Evolutionary conservation across 2,797 vertebrate species (phyloP).

Genomic region (Pseudopleuronectes americanus): DNA sequence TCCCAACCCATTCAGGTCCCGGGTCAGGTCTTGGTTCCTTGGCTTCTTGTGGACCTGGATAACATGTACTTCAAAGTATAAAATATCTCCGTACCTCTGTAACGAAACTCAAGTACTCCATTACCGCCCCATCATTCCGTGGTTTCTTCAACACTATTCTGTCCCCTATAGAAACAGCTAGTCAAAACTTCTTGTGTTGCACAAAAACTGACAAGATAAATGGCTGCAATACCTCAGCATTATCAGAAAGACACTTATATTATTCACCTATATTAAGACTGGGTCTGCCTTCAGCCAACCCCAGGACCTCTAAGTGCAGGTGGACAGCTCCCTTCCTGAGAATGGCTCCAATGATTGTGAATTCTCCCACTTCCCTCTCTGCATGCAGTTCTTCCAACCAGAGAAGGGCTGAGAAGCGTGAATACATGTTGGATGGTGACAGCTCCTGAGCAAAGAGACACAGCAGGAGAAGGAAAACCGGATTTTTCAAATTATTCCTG

Average conservation of each 20-base stretch:
- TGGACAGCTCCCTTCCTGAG: constrained; percentile 84
- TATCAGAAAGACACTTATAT: neutral
- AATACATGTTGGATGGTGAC: constrained; percentile 82
- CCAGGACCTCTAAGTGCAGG: constrained; percentile 89
- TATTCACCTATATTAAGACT: constrained; percentile 85
- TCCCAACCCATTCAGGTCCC: too few relatives aligned
- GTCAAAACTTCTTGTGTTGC: neutral
- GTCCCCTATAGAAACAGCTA: constrained; percentile 84
- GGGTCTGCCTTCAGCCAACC: constrained; percentile 89
- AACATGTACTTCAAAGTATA: neutral
- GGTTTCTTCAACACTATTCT: constrained; percentile 88
- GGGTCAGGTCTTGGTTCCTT: too few relatives aligned
- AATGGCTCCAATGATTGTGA: constrained; percentile 84
- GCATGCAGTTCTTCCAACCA: constrained; percentile 94
- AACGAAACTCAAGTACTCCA: constrained; percentile 86
- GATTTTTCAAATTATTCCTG: constrained; percentile 2
- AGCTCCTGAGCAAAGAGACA: constrained; percentile 77
- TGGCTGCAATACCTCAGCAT: neutral
- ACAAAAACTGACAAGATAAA: neutral
- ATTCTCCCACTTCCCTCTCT: constrained; percentile 87
- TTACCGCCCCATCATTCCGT: constrained; percentile 63
- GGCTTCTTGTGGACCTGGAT: too few relatives aligned
- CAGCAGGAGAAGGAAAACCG: neutral
- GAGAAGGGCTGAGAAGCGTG: constrained; percentile 88
- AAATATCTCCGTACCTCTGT: constrained; percentile 83